These are phyloP conservation scores for Cheilinus undulatus DNA, from an alignment of 2,113 vertebrate species.

Conservation along the genomic window DNA sequence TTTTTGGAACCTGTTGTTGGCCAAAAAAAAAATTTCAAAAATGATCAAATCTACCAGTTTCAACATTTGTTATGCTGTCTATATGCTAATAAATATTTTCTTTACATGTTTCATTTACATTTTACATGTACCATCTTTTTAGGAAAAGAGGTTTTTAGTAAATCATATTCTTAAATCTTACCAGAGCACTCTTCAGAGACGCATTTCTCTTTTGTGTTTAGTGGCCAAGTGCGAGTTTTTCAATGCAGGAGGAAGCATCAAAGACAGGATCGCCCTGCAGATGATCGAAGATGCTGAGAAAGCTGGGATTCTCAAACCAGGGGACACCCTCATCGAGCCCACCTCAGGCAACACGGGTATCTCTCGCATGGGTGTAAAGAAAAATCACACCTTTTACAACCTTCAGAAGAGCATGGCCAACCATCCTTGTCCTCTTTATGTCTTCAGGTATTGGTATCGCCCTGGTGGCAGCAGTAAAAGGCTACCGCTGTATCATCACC, in stretches of 20 bases:
- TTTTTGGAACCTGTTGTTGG: too few species aligned
- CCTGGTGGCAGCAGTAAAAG: constrained; percentile 90
- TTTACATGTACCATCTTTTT: too few species aligned
- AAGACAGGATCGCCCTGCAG: constrained; percentile 91
- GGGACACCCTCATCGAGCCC: constrained; percentile 94
- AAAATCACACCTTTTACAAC: too few species aligned
- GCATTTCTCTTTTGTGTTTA: constrained; percentile 58
- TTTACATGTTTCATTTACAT: too few species aligned
- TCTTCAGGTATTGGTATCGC: constrained; percentile 90
- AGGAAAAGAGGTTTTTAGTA: too few species aligned
- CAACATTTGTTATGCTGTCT: too few species aligned
- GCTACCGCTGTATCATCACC: constrained; percentile 92
- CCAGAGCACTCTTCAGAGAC: not conserved
- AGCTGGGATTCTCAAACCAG: constrained; percentile 86
- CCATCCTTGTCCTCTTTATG: not conserved
- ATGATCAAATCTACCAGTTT: too few species aligned
- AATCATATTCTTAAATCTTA: too few species aligned
- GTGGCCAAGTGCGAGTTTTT: constrained; percentile 96
- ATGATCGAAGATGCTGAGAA: constrained; percentile 94
- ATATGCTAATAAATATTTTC: too few species aligned
- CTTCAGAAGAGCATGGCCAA: too few species aligned
- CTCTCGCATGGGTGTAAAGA: not conserved
- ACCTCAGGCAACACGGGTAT: constrained; percentile 93
- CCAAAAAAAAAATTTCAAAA: too few species aligned
- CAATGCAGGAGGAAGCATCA: constrained; percentile 91